Conservation (phyloP, 64 coral and sea anemone genomes). For the Montipora sp. region DNA sequence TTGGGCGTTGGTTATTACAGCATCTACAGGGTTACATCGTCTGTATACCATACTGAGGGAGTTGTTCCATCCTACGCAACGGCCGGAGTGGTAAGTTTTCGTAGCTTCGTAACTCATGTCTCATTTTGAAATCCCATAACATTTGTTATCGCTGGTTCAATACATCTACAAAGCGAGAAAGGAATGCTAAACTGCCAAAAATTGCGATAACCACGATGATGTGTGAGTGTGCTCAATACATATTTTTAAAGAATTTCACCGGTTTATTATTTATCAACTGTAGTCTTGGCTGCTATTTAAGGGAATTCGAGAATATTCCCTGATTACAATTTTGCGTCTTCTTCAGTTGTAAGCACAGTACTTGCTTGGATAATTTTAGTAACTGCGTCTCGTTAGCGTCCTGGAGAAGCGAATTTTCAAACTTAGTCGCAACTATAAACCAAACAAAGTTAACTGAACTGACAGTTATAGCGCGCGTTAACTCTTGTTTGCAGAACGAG, state of each 20-base stretch:
- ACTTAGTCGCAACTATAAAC: background rate
- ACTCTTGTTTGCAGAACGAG: background rate
- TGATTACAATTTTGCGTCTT: background rate
- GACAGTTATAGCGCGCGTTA: background rate
- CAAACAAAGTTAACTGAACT: background rate
- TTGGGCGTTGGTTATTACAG: slow-evolving; percentile 82
- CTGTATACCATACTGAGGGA: slow-evolving; percentile 63
- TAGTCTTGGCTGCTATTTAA: background rate
- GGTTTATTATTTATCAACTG: too few relatives aligned
- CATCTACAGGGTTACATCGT: slow-evolving; percentile 61
- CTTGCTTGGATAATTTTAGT: background rate
- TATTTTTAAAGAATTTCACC: too few relatives aligned
- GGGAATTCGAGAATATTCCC: background rate
- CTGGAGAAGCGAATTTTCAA: background rate
- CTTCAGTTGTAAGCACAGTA: background rate
- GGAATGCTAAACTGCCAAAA: background rate
- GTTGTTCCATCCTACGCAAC: slow-evolving; percentile 59
- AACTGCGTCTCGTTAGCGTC: too few relatives aligned
- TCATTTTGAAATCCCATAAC: too few relatives aligned
- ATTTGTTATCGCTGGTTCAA: background rate
- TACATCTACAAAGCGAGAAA: background rate
- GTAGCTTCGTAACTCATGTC: background rate
- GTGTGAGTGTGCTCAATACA: background rate
- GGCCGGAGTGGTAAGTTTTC: slow-evolving; percentile 69
- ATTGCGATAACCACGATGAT: background rate